phyloP scores from a whole-genome alignment of 1,140 invertebrate genomes.

The Scaptomyza hsui region DNA sequence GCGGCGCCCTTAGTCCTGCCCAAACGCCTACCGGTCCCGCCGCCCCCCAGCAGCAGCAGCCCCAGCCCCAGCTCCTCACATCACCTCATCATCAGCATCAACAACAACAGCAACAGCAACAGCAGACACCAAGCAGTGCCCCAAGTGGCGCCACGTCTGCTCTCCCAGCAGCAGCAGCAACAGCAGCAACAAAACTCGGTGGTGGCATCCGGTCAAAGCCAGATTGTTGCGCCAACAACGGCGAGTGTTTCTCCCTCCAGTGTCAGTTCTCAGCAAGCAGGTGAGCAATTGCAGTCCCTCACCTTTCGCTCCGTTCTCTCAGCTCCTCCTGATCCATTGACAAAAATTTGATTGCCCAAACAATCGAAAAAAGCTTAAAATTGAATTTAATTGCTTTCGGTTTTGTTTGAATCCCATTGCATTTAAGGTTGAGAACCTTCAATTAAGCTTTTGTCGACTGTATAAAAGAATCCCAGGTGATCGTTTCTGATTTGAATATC shows the following conservation, averaged over 20 bases:
- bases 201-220: slow-evolving; percentile 78
- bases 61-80: slow-evolving; percentile 75
- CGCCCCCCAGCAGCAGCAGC: slow-evolving; percentile 71
- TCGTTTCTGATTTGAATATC: too few relatives aligned
- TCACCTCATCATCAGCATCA: slow-evolving; percentile 58
- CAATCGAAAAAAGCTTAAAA: too few relatives aligned
- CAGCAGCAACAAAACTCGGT: slow-evolving; percentile 78
- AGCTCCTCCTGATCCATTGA: too few relatives aligned
- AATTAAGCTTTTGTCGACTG: too few relatives aligned
- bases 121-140: slow-evolving; percentile 65
- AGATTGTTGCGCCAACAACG: slow-evolving; percentile 83
- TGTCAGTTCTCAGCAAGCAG: slow-evolving; percentile 84
- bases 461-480: too few relatives aligned
- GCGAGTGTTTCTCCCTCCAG: slow-evolving; percentile 84
- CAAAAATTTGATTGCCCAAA: too few relatives aligned
- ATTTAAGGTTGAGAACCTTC: too few relatives aligned
- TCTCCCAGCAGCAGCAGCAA: slow-evolving; percentile 70
- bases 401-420: too few relatives aligned
- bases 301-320: background rate
- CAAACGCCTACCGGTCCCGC: slow-evolving; percentile 69
- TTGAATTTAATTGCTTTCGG: too few relatives aligned
- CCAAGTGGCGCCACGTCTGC: slow-evolving; percentile 66
- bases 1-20: slow-evolving; percentile 73
- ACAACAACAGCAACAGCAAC: slow-evolving; percentile 65
- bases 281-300: slow-evolving; percentile 53